These are phyloP conservation scores for Cactoblastis cactorum DNA, from an alignment of 2,888 invertebrate genomes.

Conservation along the genomic window DNA sequence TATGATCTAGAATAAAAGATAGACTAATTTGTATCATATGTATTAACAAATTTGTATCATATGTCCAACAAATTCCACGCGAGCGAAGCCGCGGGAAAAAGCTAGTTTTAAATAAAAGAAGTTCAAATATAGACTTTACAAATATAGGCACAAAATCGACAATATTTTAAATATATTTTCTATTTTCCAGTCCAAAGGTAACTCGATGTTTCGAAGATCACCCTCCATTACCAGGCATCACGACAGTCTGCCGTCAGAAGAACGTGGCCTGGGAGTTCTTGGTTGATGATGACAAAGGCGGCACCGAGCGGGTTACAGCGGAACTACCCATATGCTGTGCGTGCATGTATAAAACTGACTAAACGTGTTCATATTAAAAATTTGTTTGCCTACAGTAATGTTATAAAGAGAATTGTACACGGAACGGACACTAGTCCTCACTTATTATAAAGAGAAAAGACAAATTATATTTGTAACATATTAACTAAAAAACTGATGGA, in stretches of 20 bases:
- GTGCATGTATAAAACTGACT: slow-evolving; percentile 45
- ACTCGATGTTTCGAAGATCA: slow-evolving; percentile 48
- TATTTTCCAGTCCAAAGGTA: slow-evolving; percentile 36
- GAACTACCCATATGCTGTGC: slow-evolving; percentile 62
- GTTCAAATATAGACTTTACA: too few species aligned
- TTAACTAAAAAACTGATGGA: too few species aligned
- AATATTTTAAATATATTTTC: neutral
- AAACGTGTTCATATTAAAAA: neutral
- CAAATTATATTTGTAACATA: too few species aligned
- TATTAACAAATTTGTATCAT: too few species aligned
- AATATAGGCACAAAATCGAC: too few species aligned
- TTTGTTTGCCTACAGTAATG: neutral
- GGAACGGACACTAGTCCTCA: too few species aligned
- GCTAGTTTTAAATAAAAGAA: too few species aligned
- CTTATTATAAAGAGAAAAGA: too few species aligned
- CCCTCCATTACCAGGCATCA: slow-evolving; percentile 28
- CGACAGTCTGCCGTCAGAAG: slow-evolving; percentile 56
- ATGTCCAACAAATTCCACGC: too few species aligned
- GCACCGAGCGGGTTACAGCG: slow-evolving; percentile 43
- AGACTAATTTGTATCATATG: too few species aligned
- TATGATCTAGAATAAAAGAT: too few species aligned
- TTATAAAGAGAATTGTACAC: neutral
- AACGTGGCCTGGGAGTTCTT: slow-evolving; percentile 56
- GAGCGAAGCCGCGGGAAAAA: too few species aligned
- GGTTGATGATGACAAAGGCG: slow-evolving; percentile 41